Evolutionary conservation across 2,888 invertebrate species (phyloP).

Genomic region (Cryptocephalus primarius): DNA sequence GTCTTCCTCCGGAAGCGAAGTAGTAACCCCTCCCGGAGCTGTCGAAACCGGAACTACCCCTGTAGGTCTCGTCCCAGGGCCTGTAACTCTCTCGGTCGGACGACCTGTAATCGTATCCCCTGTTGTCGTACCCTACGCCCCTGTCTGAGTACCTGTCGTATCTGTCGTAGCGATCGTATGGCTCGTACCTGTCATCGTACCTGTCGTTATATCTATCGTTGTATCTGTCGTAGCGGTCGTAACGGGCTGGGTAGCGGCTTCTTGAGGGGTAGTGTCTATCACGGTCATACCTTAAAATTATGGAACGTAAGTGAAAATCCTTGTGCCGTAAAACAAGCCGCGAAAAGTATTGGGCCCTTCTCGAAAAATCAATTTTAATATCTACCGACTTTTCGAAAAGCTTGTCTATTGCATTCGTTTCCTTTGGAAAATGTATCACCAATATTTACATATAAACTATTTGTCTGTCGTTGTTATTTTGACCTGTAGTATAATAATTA

Average conservation of each 20-base stretch:
- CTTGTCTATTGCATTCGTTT: no score
- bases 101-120: constrained; percentile 41
- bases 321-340: no score
- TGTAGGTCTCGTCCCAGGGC: constrained; percentile 48
- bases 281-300: constrained; percentile 8
- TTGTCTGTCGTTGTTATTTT: no score
- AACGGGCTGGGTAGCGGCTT: constrained; percentile 5
- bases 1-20: constrained; percentile 42
- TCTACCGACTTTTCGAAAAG: no score
- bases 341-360: no score
- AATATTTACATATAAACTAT: no score
- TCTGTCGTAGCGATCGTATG: constrained; percentile 20
- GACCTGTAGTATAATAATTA: no score
- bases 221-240: constrained; percentile 16
- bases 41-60: constrained; percentile 54
- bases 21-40: constrained; percentile 50
- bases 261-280: constrained; percentile 5
- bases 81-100: constrained; percentile 31
- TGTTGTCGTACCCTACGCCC: constrained; percentile 25
- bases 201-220: constrained; percentile 13
- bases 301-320: neutral
- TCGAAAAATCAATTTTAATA: no score
- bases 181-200: constrained; percentile 14
- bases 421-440: no score
- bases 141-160: constrained; percentile 20